Conservation (phyloP, 2,888 invertebrate species). For the Diarsia dahlii region DNA sequence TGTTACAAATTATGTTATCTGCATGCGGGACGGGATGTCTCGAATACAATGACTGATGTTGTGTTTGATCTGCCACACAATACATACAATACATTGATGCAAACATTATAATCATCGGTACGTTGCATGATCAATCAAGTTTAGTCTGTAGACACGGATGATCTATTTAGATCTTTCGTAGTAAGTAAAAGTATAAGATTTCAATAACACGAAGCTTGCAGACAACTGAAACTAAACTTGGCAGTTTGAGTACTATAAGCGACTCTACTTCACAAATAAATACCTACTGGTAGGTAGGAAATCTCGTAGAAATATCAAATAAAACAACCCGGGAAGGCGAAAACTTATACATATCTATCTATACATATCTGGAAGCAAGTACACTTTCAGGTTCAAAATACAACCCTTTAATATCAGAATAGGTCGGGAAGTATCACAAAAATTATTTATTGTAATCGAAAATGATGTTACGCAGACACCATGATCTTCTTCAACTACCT, state of each 20-base stretch:
- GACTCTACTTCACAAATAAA: too few species aligned
- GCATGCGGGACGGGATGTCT: slow-evolving; percentile 3
- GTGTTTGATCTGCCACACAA: slow-evolving; percentile 27
- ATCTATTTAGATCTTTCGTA: background rate
- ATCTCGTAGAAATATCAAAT: background rate
- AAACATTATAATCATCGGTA: slow-evolving; percentile 19
- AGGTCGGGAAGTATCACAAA: too few species aligned
- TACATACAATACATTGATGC: slow-evolving; percentile 22
- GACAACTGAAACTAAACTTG: background rate
- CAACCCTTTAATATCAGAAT: background rate
- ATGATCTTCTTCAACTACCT: too few species aligned
- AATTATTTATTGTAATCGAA: slow-evolving; percentile 38
- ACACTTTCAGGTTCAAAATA: slow-evolving; percentile 10
- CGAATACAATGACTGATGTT: slow-evolving; percentile 33
- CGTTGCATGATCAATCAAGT: slow-evolving; percentile 30
- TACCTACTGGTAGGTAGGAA: too few species aligned
- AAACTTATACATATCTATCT: background rate
- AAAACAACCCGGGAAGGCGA: background rate
- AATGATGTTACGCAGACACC: slow-evolving; percentile 23
- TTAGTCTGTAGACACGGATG: slow-evolving; percentile 10
- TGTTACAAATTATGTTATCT: slow-evolving; percentile 29
- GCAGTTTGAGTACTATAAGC: too few species aligned
- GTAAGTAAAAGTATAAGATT: background rate
- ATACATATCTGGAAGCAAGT: background rate
- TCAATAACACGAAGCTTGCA: background rate